Base-by-base conservation (phyloP, 1,140 invertebrate genomes). In the Heliconius congener region DNA sequence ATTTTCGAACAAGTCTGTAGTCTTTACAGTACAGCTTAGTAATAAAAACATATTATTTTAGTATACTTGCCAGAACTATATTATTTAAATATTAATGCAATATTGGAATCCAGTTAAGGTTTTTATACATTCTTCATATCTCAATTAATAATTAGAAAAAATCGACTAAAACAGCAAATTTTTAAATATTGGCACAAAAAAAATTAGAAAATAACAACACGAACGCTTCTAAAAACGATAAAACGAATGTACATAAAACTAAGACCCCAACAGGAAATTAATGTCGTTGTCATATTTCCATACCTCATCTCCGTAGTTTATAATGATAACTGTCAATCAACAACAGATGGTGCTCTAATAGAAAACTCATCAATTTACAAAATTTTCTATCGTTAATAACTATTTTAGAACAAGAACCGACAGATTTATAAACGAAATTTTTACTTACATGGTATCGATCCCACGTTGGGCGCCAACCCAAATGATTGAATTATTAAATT, bases 241-340 rank as follows among this genome's bases (percentile, higher is more conserved):
- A 66, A 66, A 66, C 60, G 13, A 66, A 66, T 66, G 60, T 66
- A 30, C 4, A 30, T 66, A 27, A 30, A 11, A 66, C 11, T 30
- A 66, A 66, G 60, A 30, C 60, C n/a, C 23, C 60, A 23, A 66
- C 60, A 30, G 60, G 60, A 75, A 75, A 75, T 75, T 66, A 55
- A 75, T 66, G 30, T 75, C 74, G 55, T 75, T 37, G 6, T 8
- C 52, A 0, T 75, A 39, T 37, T 66, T 42, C 27, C 73, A 37
- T 34, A 57, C 52, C 55, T 50, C 27, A 55, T 66, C 74, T 75
- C 55, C 30, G 42, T 66, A 60, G 34, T 42, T 66, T 75, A 75
- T 75, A 75, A 75, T 75, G 74, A 76, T 76, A 76, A 70, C 60
- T 76, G 74, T 76, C 74, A 76, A 76, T 76, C 74, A 76, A 76